These are phyloP conservation scores for Chlorospingus flavigularis DNA, from an alignment of 2,797 vertebrate genomes.

Conservation along the genomic window DNA sequence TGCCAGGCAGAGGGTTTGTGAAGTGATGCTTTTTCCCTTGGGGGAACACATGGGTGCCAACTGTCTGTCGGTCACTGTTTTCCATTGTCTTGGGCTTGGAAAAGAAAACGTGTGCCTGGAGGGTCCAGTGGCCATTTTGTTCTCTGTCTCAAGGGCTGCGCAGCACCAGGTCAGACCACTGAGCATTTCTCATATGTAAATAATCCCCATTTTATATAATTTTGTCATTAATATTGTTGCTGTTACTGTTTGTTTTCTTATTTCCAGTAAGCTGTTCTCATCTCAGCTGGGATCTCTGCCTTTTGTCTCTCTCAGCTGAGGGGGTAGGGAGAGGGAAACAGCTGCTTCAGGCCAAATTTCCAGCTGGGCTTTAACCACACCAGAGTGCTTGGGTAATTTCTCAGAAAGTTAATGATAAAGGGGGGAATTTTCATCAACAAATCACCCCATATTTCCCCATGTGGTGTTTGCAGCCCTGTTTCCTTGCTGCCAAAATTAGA, in stretches of 20 bases:
- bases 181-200: background rate
- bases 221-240: background rate
- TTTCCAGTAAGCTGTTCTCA: background rate
- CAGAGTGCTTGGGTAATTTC: background rate
- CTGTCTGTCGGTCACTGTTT: background rate
- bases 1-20: background rate
- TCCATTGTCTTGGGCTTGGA: background rate
- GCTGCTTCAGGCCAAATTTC: background rate
- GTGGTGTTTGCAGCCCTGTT: background rate
- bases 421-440: background rate
- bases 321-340: background rate
- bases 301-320: background rate
- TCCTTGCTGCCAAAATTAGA: background rate
- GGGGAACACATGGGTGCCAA: background rate
- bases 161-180: fast-evolving
- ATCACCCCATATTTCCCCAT: background rate
- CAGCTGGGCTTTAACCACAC: background rate
- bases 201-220: background rate
- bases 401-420: background rate
- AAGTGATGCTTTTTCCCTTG: background rate
- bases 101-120: fast-evolving
- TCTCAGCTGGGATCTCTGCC: background rate
- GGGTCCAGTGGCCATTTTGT: background rate
- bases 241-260: background rate
- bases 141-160: fast-evolving